These are phyloP conservation scores for Tetranychus cinnabarinus DNA, from an alignment of 1,140 invertebrate species.

Conservation along the genomic window DNA sequence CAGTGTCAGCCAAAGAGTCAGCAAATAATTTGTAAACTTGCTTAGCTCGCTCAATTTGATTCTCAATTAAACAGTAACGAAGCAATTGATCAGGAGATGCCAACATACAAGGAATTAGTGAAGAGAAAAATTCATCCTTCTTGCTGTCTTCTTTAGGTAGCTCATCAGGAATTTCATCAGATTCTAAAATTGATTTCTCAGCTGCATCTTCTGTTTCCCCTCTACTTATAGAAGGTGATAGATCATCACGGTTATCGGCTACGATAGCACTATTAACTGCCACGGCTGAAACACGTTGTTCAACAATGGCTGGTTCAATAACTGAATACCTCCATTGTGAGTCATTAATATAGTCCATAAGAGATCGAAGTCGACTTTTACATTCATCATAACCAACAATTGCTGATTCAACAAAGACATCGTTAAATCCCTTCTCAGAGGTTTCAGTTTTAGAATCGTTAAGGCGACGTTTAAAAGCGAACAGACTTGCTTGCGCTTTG, in stretches of 20 bases:
- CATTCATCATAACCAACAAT: neutral
- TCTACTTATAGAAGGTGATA: neutral
- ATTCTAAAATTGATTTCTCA: neutral
- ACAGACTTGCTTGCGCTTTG: neutral
- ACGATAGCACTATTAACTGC: too few species aligned
- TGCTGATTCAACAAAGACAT: neutral
- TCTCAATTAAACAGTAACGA: conserved; percentile 7
- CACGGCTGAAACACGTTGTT: neutral
- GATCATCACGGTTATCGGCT: neutral
- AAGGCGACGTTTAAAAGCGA: neutral
- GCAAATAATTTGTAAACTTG: conserved; percentile 5
- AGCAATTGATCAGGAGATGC: conserved; percentile 8
- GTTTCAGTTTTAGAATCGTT: neutral
- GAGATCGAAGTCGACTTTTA: neutral
- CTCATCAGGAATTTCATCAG: neutral
- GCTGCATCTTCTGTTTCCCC: neutral
- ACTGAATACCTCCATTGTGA: conserved; percentile 7
- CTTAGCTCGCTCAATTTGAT: conserved; percentile 5
- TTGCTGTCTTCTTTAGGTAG: neutral
- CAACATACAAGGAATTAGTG: conserved; percentile 8
- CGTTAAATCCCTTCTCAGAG: neutral
- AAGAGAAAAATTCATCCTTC: neutral
- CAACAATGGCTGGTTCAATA: conserved; percentile 3
- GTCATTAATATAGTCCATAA: conserved; percentile 5
- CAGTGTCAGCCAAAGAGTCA: conserved; percentile 21